Evolutionary conservation across 2,888 invertebrate genomes (phyloP).

Genomic region (Neocrepidodera transversa): DNA sequence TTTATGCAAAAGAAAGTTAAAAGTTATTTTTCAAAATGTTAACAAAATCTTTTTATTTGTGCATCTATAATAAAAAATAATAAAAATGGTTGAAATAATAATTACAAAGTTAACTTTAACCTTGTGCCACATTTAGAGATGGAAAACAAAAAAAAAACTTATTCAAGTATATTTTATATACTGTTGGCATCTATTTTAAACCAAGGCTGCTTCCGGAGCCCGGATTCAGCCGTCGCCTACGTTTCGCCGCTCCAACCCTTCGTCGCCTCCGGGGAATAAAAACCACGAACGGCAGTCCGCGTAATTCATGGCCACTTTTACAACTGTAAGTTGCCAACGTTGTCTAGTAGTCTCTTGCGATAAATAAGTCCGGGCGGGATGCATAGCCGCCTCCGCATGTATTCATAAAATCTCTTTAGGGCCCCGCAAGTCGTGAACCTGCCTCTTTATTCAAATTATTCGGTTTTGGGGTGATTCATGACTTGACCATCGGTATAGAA

Average conservation of each 20-base stretch:
- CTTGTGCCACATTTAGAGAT: no score
- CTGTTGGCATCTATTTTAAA: no score
- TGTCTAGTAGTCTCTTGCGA: constrained; percentile 39
- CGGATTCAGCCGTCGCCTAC: not conserved
- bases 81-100: no score
- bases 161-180: no score
- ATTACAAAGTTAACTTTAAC: no score
- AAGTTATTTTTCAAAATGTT: no score
- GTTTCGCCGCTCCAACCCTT: not conserved
- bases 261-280: constrained; percentile 40
- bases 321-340: constrained; percentile 45
- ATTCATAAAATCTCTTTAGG: constrained; percentile 42
- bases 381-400: constrained; percentile 42
- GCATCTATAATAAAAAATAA: no score
- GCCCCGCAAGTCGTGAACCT: constrained; percentile 2
- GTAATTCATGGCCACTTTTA: constrained; percentile 47
- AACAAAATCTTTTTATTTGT: no score
- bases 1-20: no score
- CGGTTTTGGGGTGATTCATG: no score
- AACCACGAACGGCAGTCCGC: constrained; percentile 39
- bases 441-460: constrained; percentile 19
- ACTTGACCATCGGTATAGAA: no score
- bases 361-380: constrained; percentile 40
- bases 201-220: not conserved
- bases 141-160: no score